Evolutionary conservation across 2,113 vertebrate species (phyloP), one percentile per base, ranked within the genome.

Genomic region (Candoia aspera): DNA sequence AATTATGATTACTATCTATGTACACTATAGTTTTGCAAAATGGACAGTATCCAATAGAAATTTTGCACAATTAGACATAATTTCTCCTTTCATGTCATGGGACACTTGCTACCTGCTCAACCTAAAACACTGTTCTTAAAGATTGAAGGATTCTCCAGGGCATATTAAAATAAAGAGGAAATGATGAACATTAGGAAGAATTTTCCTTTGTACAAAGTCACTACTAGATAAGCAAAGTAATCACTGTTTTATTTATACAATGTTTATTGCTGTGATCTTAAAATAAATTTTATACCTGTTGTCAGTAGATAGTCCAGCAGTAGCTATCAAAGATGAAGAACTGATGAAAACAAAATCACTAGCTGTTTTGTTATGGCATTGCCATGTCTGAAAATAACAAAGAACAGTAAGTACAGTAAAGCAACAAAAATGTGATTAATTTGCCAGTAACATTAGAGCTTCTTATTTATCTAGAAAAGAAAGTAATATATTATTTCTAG

Each of bases 281-380:
- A 86, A 21, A 21, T 86, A 91, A 37, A 86, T 97, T 92, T 46
- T 93, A 95, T 97, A 99, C 99, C 98, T 98, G 97, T 98, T 99
- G 96, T 99, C 99, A 79, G 98, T 98, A 85, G 99, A 99, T 85
- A 98, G 98, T 89, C 99, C 99, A 6, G 99, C 99, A 53, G 99
- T 99, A 87, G 98, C 99, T 93, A 99, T 99, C 95, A 99, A 98
- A 90, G 99, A 99, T 8, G 99, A 99, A 4, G 99, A 99, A 93
- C 99, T 98, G 96, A 99, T 97, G 92, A 99, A 99, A 96, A 99
- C 98, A 94, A 99, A 99, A 96, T 99, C 99, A 93, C 99, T 98
- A 93, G 99, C 98, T 26, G 99, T 99, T 97, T 99, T 99, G 96
- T 98, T 99, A 97, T 99, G 99, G 97, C 99, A 99, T 90, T 99